Evolutionary conservation across 1,140 invertebrate species (phyloP).

Genomic region (Chrysoperla carnea): DNA sequence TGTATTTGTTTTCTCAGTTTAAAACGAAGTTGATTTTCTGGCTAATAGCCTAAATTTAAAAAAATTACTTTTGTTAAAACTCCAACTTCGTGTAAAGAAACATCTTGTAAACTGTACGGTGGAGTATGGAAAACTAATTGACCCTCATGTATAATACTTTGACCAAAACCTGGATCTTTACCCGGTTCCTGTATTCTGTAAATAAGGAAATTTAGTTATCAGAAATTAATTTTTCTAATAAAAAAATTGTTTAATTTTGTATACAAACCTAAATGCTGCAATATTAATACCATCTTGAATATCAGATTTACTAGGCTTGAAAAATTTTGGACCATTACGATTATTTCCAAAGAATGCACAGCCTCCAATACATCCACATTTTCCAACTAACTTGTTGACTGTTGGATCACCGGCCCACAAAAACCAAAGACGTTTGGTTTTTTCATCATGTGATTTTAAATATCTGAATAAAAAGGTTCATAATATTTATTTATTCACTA

Average conservation of each 20-base stretch:
- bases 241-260: background rate
- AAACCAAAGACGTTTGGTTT: conserved; percentile 83
- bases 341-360: conserved; percentile 88
- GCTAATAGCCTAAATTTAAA: no score
- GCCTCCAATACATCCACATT: conserved; percentile 90
- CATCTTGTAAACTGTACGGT: conserved; percentile 61
- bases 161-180: conserved; percentile 71
- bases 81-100: conserved; percentile 49
- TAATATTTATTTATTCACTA: background rate
- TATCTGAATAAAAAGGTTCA: conserved; percentile 16
- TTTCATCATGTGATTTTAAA: conserved; percentile 83
- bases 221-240: background rate
- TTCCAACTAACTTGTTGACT: conserved; percentile 34
- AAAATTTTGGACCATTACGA: conserved; percentile 69
- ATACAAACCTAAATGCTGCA: conserved; percentile 43
- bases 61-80: no score
- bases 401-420: conserved; percentile 61
- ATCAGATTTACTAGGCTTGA: conserved; percentile 66
- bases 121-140: conserved; percentile 83
- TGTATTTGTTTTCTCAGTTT: no score
- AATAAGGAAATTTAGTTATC: conserved; percentile 9
- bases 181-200: conserved; percentile 39
- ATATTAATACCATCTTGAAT: conserved; percentile 66
- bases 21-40: no score
- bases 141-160: conserved; percentile 76